These are phyloP conservation scores for Hydractinia symbiolongicarpus DNA, from an alignment of 30 jellyfish, hydroid and myxozoan genomes.

Conservation along the genomic window DNA sequence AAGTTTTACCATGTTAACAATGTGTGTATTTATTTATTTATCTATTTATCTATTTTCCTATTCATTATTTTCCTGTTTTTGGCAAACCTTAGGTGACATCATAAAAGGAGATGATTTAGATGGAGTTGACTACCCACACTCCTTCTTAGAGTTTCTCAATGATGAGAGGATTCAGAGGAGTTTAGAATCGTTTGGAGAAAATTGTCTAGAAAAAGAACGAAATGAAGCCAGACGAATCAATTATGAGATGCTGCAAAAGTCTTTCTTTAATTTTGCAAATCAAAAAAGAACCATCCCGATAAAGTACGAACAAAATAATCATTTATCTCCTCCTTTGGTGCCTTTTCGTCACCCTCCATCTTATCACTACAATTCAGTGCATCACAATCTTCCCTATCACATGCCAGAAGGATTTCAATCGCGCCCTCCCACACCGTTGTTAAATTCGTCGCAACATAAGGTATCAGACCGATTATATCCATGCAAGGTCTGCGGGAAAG, in stretches of 20 bases:
- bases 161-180: slow-evolving; percentile 37
- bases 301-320: too few species aligned
- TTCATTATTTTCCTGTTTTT: too few species aligned
- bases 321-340: background rate
- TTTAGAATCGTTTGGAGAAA: slow-evolving; percentile 23
- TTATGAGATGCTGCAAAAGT: background rate
- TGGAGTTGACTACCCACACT: slow-evolving; percentile 18
- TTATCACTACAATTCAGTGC: slow-evolving; percentile 8
- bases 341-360: slow-evolving; percentile 9
- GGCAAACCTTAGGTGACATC: too few species aligned
- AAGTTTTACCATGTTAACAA: too few species aligned
- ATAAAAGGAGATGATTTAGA: too few species aligned
- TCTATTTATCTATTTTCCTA: too few species aligned
- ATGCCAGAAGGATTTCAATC: slow-evolving; percentile 1
- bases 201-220: slow-evolving; percentile 1
- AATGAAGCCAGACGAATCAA: background rate
- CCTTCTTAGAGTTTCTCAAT: slow-evolving; percentile 38
- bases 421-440: background rate
- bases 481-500: slow-evolving; percentile 91
- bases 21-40: too few species aligned
- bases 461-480: slow-evolving; percentile 68
- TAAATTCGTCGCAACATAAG: background rate
- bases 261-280: slow-evolving; percentile 1
- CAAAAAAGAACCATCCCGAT: slow-evolving; percentile 6
- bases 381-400: slow-evolving; percentile 8